Evolutionary conservation across 2,888 invertebrate species (phyloP).

Genomic region (Eupsilia transversa): DNA sequence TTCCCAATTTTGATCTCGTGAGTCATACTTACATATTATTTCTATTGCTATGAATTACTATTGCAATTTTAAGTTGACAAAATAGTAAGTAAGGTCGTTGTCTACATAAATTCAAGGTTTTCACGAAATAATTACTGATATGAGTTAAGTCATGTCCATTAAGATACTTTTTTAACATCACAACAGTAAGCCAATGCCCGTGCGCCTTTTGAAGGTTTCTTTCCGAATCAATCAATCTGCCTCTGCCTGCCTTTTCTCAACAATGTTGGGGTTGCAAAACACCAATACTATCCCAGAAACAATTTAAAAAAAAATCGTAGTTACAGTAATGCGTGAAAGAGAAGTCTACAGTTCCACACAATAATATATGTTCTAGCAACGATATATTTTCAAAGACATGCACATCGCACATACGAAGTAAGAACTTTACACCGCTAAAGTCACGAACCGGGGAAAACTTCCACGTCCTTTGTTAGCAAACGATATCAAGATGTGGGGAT

Average conservation of each 20-base stretch:
- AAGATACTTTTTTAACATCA: neutral
- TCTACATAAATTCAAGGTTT: neutral
- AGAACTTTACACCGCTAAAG: constrained; percentile 39
- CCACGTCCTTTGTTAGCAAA: constrained; percentile 58
- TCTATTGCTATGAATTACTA: neutral
- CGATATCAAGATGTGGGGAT: constrained; percentile 67
- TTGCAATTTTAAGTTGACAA: neutral
- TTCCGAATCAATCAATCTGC: too few relatives aligned
- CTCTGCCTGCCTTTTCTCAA: too few relatives aligned
- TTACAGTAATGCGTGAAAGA: neutral
- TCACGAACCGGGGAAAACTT: constrained; percentile 62
- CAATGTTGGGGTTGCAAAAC: too few relatives aligned
- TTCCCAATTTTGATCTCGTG: neutral
- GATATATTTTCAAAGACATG: constrained; percentile 35
- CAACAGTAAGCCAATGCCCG: neutral
- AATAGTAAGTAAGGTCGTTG: neutral
- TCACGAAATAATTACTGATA: neutral
- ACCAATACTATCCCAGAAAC: neutral
- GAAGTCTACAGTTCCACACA: neutral
- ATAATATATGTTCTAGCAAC: neutral
- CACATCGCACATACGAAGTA: constrained; percentile 33
- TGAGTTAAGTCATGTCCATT: neutral
- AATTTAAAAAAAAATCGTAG: neutral
- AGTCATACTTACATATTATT: neutral
- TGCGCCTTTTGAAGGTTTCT: neutral